These are phyloP conservation scores for Cyphomyrmex costatus DNA, from an alignment of 1,140 invertebrate species.

Conservation along the genomic window DNA sequence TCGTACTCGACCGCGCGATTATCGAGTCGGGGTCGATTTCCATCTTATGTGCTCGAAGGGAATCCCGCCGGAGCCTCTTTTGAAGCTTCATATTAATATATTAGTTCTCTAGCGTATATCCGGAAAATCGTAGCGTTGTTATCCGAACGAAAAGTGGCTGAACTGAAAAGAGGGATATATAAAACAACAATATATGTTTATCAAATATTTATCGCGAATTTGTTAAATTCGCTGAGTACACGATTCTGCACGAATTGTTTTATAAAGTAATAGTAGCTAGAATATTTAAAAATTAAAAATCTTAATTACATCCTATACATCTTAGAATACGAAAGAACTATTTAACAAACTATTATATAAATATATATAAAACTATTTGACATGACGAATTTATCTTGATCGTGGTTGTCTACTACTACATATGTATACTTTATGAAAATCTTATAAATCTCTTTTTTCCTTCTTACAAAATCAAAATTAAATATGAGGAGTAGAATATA, in stretches of 20 bases:
- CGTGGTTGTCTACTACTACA: too few relatives aligned
- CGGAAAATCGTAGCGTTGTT: conserved; percentile 22
- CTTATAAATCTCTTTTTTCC: not conserved
- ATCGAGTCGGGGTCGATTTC: conserved; percentile 59
- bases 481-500: not conserved
- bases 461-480: not conserved
- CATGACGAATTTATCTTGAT: not conserved
- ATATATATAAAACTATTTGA: too few relatives aligned
- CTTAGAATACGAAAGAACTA: not conserved
- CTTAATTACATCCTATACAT: not conserved
- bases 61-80: conserved; percentile 47
- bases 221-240: not conserved
- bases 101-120: conserved; percentile 45
- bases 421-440: not conserved
- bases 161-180: too few relatives aligned
- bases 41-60: conserved; percentile 51
- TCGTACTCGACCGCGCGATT: conserved; percentile 70
- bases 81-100: conserved; percentile 53
- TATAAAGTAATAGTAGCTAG: not conserved
- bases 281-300: not conserved
- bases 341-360: too few relatives aligned
- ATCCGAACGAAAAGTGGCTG: conserved; percentile 4
- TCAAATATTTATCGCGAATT: not conserved
- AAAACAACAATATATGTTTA: not conserved
- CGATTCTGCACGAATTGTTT: not conserved